Percentiles rank a stretch among this genome's conserved stretches.
These are phyloP conservation scores for Drosophila watanabei DNA, from an alignment of 1,140 invertebrate species.

Conservation along the genomic window DNA sequence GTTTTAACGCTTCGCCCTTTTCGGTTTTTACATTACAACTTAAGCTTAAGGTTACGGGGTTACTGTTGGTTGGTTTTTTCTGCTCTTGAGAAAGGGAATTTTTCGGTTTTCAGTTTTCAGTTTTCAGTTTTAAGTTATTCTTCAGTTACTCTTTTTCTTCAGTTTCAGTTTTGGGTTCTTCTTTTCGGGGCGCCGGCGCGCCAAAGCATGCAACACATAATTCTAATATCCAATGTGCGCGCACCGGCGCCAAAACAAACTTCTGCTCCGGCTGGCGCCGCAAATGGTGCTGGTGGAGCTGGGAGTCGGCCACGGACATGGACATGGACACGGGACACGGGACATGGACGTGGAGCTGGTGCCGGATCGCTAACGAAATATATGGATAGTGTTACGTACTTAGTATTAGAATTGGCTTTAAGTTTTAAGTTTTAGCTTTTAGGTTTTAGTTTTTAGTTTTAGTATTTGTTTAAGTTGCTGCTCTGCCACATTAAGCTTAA, in stretches of 20 bases:
- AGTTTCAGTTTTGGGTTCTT: conserved; percentile 6
- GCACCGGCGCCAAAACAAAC: conserved; percentile 43
- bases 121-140: background rate
- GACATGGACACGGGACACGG: conserved; percentile 6
- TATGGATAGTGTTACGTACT: conserved; percentile 21
- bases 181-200: conserved; percentile 32
- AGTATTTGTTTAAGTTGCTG: conserved; percentile 49
- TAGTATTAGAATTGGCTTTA: conserved; percentile 48
- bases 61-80: conserved; percentile 26
- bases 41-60: conserved; percentile 43
- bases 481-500: conserved; percentile 58
- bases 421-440: conserved; percentile 1
- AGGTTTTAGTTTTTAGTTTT: conserved; percentile 24
- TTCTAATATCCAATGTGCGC: conserved; percentile 55
- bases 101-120: background rate
- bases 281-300: conserved; percentile 7
- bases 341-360: conserved; percentile 22
- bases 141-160: background rate
- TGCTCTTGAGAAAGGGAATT: conserved; percentile 43
- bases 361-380: conserved; percentile 33
- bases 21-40: conserved; percentile 52
- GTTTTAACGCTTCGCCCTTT: conserved; percentile 24
- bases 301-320: conserved; percentile 14
- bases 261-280: conserved; percentile 17
- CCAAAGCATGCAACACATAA: conserved; percentile 54